Evolutionary conservation across 2,113 vertebrate species (phyloP), one percentile per base, ranked within the genome.

Genomic region (Nannobrachium achirus): DNA sequence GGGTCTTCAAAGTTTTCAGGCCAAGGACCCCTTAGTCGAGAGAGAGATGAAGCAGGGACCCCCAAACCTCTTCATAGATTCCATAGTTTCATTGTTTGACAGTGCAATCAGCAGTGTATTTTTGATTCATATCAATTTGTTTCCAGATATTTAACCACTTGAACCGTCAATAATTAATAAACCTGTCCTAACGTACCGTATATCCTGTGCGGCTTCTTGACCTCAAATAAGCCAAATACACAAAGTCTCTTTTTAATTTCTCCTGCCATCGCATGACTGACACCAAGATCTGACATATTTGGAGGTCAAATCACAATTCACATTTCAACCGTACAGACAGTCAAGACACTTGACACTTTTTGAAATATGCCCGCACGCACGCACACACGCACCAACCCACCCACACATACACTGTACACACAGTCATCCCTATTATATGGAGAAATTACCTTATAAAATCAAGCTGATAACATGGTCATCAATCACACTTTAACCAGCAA

Each of bases 211-310:
- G 25, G 25, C 25, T 33, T 33, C 25, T 33, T 33, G 25, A 33
- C 25, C 25, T 33, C 25, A 33, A 33, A 33, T 33, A 33, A 33
- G 25, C 25, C 25, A 33, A 33, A 33, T 33, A 5, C 25, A 33
- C 25, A 33, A 33, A 4, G 48, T 74, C 66, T 69, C 71, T 46
- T 33, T n/a, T n/a, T 72, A 33, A 10, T 44, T 59, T n/a, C 55
- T 15, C 14, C 51, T 2, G 7, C 51, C 16, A 18, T 33, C 16
- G 40, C 52, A 44, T 13, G 39, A 15, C 48, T 44, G 56, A 85
- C 40, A 78, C 60, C 65, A 55, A 76, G 62, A 79, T 75, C 83
- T 53, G 66, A 78, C 73, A 14, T 1, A 57, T 71, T 71, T 19
- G 56, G 20, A 66, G 66, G 78, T 10, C 3, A 67, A 70, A 71